These are phyloP conservation scores for Fragum whitleyi DNA, from an alignment of 2,888 invertebrate genomes.

Conservation along the genomic window DNA sequence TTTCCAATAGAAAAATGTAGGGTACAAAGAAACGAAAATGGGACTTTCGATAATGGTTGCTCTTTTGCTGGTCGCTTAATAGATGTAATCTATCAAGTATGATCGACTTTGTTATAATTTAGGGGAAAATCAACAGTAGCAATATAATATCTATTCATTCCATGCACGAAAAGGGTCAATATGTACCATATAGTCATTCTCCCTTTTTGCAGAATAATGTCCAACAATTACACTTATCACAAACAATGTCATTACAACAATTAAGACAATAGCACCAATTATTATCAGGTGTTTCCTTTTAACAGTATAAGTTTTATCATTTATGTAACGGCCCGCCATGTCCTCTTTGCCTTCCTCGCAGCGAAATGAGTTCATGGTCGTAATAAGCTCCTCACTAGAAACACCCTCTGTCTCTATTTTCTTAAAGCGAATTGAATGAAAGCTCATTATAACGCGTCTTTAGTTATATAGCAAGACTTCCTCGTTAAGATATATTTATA, in stretches of 20 bases:
- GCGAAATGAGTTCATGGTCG: not conserved
- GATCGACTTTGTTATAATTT: no score
- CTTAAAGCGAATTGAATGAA: constrained; percentile 8
- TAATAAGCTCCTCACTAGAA: not conserved
- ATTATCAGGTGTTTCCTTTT: not conserved
- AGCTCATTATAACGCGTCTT: not conserved
- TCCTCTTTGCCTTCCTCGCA: not conserved
- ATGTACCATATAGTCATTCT: no score
- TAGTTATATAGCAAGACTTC: no score
- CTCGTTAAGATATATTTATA: no score
- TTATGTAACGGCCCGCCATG: not conserved
- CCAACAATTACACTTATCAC: constrained; percentile 18
- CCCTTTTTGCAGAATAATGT: constrained; percentile 15
- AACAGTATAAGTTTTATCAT: constrained; percentile 4
- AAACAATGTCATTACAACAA: constrained; percentile 14
- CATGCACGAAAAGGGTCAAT: no score
- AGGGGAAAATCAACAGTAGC: no score
- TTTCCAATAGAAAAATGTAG: no score
- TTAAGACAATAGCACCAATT: not conserved
- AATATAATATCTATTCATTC: no score
- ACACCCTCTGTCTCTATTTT: constrained; percentile 3
- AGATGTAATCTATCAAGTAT: no score
- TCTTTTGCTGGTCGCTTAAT: no score
- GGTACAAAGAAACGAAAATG: no score
- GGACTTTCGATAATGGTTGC: no score